phyloP scores from a whole-genome alignment of 2,888 invertebrate species.

The Helicoverpa assulta region DNA sequence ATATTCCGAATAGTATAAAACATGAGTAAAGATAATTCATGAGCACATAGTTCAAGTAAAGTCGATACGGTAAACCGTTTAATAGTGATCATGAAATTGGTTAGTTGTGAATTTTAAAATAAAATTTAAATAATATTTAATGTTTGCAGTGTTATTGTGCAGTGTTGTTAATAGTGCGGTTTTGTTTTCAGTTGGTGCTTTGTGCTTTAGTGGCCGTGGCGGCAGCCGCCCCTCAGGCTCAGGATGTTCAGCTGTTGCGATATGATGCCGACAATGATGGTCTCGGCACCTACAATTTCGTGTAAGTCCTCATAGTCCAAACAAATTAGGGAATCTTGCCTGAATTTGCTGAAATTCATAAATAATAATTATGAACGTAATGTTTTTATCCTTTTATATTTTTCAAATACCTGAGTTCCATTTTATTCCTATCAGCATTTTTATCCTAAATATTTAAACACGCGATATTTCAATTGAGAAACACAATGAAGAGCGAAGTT shows the following conservation, averaged over 20 bases:
- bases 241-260: constrained; percentile 76
- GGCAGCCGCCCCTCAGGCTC: constrained; percentile 77
- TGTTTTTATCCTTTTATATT: no score
- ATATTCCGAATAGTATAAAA: constrained; percentile 83
- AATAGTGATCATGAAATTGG: constrained; percentile 79
- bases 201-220: constrained; percentile 78
- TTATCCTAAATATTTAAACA: no score
- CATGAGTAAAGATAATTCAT: constrained; percentile 73
- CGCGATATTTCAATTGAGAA: no score
- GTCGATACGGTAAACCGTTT: constrained; percentile 69
- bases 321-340: background rate
- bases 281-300: constrained; percentile 78
- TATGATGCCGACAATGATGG: constrained; percentile 82
- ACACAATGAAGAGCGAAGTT: no score
- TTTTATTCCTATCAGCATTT: background rate
- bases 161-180: constrained; percentile 58
- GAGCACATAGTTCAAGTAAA: constrained; percentile 76
- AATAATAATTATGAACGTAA: no score
- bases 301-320: constrained; percentile 67
- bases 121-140: constrained; percentile 6
- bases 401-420: no score
- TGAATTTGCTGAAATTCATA: background rate
- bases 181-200: constrained; percentile 82
- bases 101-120: constrained; percentile 62
- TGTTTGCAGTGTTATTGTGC: constrained; percentile 32